A percentile compares a stretch with the other conserved stretches of the same genome.
Evolutionary conservation across 1,140 invertebrate species (phyloP).

Genomic region (Drosophila nikananu): DNA sequence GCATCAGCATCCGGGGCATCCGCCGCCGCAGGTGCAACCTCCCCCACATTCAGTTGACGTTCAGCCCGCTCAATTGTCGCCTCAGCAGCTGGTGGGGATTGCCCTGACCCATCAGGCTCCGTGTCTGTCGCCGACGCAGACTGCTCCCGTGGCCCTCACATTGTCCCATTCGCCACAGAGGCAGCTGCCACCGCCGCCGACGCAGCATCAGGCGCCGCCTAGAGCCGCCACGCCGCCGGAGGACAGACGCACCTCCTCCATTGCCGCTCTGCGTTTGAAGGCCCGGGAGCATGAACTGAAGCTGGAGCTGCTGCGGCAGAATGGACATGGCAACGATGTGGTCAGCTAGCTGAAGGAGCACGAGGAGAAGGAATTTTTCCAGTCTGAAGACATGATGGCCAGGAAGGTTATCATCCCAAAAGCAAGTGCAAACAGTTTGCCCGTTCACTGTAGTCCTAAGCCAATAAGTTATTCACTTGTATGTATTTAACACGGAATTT

Average conservation of each 20-base stretch:
- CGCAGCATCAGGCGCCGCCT: conserved; percentile 40
- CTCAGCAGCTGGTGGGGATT: conserved; percentile 68
- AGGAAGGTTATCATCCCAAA: conserved; percentile 14
- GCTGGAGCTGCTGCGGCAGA: conserved; percentile 93
- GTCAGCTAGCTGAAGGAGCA: conserved; percentile 86
- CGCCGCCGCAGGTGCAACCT: conserved; percentile 34
- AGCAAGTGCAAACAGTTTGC: conserved; percentile 50
- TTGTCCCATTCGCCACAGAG: conserved; percentile 60
- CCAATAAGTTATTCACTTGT: conserved; percentile 54
- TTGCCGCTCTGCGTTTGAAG: conserved; percentile 94
- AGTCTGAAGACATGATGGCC: not conserved
- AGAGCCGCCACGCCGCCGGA: conserved; percentile 87
- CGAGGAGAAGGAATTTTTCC: not conserved
- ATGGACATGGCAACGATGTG: conserved; percentile 89
- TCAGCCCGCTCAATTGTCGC: conserved; percentile 58
- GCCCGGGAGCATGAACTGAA: conserved; percentile 96
- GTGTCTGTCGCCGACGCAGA: conserved; percentile 63
- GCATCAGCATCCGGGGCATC: conserved; percentile 33
- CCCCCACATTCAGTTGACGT: conserved; percentile 12
- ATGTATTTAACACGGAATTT: conserved; percentile 39
- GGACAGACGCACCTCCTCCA: conserved; percentile 94
- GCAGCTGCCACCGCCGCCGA: conserved; percentile 66
- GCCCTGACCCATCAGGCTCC: conserved; percentile 68
- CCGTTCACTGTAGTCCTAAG: conserved; percentile 46
- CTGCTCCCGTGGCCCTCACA: conserved; percentile 66